Evolutionary conservation across 2,888 invertebrate genomes (phyloP), one percentile per base, ranked within the genome.

Genomic region (Argyra leucocephala): DNA sequence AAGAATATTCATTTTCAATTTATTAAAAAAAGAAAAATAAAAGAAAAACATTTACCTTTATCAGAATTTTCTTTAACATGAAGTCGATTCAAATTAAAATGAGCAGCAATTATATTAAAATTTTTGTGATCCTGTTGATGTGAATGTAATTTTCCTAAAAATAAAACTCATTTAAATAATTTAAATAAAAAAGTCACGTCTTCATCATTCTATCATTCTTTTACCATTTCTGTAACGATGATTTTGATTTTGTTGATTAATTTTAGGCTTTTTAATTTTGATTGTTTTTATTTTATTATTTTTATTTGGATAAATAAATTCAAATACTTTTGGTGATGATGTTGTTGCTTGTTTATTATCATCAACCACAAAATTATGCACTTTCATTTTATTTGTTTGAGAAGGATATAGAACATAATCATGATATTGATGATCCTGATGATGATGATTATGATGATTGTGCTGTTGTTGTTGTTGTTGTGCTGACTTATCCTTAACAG

Each of bases 51-150:
- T 23, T 59, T 59, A 59, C 59, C 59, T 22, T 23, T 59, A 5
- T 59, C 23, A 4, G 59, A 23, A 59, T 23, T 23, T 23, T 18
- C 59, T 23, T 12, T 15, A 1, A 59, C 18, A 6, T 18, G 23
- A 3, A 59, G 15, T 59, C 72, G 71, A 62, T 74, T 73, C 60
- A 78, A 66, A 66, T 78, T 78, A 62, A 76, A 78, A 67, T 78
- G 77, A 3, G 75, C 77, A 1, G 77, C 77, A 0, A 74, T 70
- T 48, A 48, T 48, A 48, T 48, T 15, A 18, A 12, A 5, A 48
- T 48, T 48, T 48, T 15, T 48, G 5, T n/a, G 15, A 3, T 48
- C 48, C 18, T 48, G 48, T 18, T 48, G 48, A n/a, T 48, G 31
- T 48, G 68, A 64, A 21, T 69, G 66, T 23, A 63, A 31, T n/a